A percentile compares a stretch with the other conserved stretches of the same genome.
phyloP scores from a whole-genome alignment of 1,140 invertebrate species.

The Myzus persicae region DNA sequence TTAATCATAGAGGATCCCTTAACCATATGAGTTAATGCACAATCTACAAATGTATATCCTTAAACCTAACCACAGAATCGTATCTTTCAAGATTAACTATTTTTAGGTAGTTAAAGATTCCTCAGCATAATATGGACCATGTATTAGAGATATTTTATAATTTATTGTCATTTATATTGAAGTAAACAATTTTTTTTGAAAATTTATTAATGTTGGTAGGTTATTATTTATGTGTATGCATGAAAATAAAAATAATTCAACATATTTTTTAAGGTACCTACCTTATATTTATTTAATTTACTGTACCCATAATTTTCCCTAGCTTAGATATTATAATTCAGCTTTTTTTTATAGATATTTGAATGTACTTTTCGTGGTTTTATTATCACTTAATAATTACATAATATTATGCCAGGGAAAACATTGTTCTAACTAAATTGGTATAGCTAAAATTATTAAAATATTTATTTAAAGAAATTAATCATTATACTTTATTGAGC shows the following conservation, averaged over 20 bases:
- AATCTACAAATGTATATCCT: not conserved
- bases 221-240: not conserved
- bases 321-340: too few species aligned
- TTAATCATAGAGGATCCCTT: not conserved
- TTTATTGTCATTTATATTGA: not conserved
- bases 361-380: not conserved
- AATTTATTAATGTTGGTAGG: not conserved
- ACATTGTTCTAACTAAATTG: not conserved
- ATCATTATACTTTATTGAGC: not conserved
- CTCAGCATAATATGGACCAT: not conserved
- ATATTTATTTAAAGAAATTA: not conserved
- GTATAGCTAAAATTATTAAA: not conserved
- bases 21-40: not conserved
- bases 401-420: not conserved
- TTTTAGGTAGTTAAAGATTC: not conserved
- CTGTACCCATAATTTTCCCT: not conserved
- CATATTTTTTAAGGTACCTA: too few species aligned
- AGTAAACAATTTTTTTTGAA: not conserved
- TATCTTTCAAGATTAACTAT: not conserved
- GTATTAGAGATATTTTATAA: not conserved
- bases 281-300: too few species aligned
- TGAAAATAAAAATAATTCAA: too few species aligned
- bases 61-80: not conserved
- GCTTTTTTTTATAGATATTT: not conserved
- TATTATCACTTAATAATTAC: not conserved